Percentiles rank a stretch among this genome's conserved stretches.
These are phyloP conservation scores for Synergus gifuensis DNA, from an alignment of 2,888 invertebrate species.

Conservation along the genomic window DNA sequence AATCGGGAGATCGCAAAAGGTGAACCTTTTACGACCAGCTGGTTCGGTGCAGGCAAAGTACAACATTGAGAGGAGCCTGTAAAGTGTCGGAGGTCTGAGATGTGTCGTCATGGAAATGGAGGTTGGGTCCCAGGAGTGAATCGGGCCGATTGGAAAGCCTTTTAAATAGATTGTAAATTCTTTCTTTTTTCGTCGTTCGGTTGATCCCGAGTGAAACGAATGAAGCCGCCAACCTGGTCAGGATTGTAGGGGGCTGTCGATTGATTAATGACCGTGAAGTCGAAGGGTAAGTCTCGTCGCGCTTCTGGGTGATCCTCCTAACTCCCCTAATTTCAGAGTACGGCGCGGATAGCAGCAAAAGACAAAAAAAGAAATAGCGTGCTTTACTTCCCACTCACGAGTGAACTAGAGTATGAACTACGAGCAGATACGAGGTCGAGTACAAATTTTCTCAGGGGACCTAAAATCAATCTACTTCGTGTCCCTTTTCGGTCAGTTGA, in stretches of 20 bases:
- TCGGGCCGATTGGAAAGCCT: conserved; percentile 67
- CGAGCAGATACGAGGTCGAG: conserved; percentile 65
- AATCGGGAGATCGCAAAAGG: conserved; percentile 37
- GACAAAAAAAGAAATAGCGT: conserved; percentile 52
- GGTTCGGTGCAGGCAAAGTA: conserved; percentile 34
- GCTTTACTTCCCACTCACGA: conserved; percentile 69
- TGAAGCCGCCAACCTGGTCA: conserved; percentile 63
- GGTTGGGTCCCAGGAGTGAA: conserved; percentile 52
- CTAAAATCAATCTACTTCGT: conserved; percentile 71
- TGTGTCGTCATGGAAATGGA: conserved; percentile 38
- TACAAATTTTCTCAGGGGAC: conserved; percentile 72
- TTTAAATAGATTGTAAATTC: conserved; percentile 72
- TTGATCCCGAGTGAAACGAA: conserved; percentile 58
- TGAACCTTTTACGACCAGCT: conserved; percentile 38
- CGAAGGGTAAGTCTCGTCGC: conserved; percentile 67
- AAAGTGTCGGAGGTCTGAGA: conserved; percentile 37
- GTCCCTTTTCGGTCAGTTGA: conserved; percentile 49
- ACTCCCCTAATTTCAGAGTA: conserved; percentile 61
- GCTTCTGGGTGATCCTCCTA: conserved; percentile 53
- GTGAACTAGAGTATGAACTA: conserved; percentile 64
- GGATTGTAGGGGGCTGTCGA: conserved; percentile 60
- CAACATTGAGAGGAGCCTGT: conserved; percentile 40
- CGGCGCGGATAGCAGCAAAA: conserved; percentile 45
- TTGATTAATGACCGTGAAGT: conserved; percentile 73
- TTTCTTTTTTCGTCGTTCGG: conserved; percentile 52